Evolutionary conservation across 2,888 invertebrate species (phyloP), one percentile per base, ranked within the genome.

Genomic region (Gibbula magus): DNA sequence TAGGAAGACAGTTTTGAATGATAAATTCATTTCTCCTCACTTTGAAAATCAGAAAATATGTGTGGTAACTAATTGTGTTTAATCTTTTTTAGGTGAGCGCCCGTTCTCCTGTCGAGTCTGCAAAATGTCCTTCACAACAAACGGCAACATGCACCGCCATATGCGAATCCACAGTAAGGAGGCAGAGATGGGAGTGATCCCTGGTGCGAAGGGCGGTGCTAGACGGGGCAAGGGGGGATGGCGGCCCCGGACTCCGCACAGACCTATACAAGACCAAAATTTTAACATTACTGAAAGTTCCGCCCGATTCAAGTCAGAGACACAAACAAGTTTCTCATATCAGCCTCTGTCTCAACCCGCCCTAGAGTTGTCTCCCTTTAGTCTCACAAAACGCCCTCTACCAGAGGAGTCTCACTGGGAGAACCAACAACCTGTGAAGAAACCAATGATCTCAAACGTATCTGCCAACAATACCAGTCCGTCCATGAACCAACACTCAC

Each of bases 131-230:
- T 97, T 97, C 93, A 96, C 96, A 52, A 96, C 96, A 18, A 96
- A 96, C 92, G 96, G 96, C 35, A 96, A 96, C 92, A 96, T 97
- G 96, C 96, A 96, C 91, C 94, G 96, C 54, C 97, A 97, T 92
- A 95, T 96, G 94, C 94, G 96, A 81, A 96, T 96, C 1, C 96
- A 96, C 91, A 94, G 94, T 53, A 92, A 92, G 78, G 87, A 89
- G 74, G 86, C 70, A 1, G 70, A 70, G 39, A 29, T 35, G 2
- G 39, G 70, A 10, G 18, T 70, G 70, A n/a, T 70, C 32, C 70
- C 29, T 20, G 70, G 70, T 10, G 39, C 20, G 4, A 70, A 70
- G 39, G 16, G 32, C 20, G 70, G 39, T 18, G 29, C 70, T 20
- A 32, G 70, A 18, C 70, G 70, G 20, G 70, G 70, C 35, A 70